These are phyloP conservation scores for Drosophila ercepeae DNA, from an alignment of 1,140 invertebrate species.

Conservation along the genomic window DNA sequence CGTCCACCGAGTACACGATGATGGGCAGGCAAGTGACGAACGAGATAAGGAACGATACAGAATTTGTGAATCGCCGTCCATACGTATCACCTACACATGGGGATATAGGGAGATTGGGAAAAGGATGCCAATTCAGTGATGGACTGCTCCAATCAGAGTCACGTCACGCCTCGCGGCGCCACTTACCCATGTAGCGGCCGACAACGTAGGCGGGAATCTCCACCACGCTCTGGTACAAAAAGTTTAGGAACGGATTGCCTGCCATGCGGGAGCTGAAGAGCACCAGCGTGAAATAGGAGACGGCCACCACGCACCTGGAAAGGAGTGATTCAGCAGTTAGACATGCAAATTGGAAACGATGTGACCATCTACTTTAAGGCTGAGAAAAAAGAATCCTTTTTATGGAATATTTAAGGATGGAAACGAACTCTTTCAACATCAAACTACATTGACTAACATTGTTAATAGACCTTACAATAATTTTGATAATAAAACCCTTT, in stretches of 20 bases:
- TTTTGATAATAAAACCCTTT: background rate
- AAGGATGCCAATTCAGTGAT: conserved; percentile 13
- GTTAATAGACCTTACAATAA: too few relatives aligned
- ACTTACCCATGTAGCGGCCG: conserved; percentile 84
- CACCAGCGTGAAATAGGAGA: conserved; percentile 87
- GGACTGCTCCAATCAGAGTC: conserved; percentile 52
- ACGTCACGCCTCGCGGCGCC: conserved; percentile 17
- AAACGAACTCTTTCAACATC: too few relatives aligned
- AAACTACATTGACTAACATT: too few relatives aligned
- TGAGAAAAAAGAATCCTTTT: background rate
- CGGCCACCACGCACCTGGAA: conserved; percentile 85
- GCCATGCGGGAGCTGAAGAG: conserved; percentile 87
- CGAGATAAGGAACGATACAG: conserved; percentile 83
- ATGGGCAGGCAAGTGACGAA: conserved; percentile 84
- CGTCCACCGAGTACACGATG: conserved; percentile 74
- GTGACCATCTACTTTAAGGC: background rate
- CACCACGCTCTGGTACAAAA: conserved; percentile 86
- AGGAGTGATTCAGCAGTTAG: conserved; percentile 53
- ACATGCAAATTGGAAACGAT: conserved; percentile 67
- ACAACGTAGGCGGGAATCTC: conserved; percentile 86
- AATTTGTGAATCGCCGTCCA: conserved; percentile 85
- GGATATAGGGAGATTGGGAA: background rate
- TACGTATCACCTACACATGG: conserved; percentile 82
- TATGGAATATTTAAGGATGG: too few relatives aligned
- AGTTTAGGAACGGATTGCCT: conserved; percentile 89